Conservation (phyloP, 35 echinoderm and acorn worm species). For the Ptychodera flava region DNA sequence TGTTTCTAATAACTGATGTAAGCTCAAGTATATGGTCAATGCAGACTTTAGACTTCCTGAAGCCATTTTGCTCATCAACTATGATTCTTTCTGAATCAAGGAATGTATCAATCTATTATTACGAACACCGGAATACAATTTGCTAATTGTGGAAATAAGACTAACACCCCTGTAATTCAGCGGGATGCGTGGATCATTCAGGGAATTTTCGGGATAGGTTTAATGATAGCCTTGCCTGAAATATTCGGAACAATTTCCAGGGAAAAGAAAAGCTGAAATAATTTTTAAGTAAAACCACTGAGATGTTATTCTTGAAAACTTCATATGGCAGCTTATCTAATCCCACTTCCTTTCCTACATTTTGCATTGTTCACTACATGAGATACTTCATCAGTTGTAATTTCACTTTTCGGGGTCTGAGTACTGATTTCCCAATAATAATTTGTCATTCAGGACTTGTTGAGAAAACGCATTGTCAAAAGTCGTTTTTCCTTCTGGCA, state of each 20-base stretch:
- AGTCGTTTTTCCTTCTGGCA: background rate
- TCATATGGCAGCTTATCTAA: background rate
- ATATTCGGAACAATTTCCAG: background rate
- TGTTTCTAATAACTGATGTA: background rate
- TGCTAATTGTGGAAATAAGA: background rate
- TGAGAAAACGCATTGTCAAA: background rate
- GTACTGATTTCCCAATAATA: background rate
- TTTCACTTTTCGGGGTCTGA: background rate
- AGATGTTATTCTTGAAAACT: background rate
- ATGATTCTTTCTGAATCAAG: background rate
- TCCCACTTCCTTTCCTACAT: background rate
- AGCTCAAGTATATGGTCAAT: background rate
- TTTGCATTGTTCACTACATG: background rate
- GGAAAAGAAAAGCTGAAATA: background rate
- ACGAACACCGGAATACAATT: background rate
- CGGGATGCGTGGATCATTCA: background rate
- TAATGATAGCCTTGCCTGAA: background rate
- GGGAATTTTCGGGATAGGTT: background rate
- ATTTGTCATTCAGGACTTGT: background rate
- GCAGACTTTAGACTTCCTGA: background rate
- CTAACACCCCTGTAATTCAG: background rate
- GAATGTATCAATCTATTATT: background rate
- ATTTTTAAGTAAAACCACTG: background rate
- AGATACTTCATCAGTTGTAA: background rate
- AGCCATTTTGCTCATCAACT: background rate